These are phyloP conservation scores for Uloborus plumipes DNA, from an alignment of 2,888 invertebrate genomes.

Conservation along the genomic window DNA sequence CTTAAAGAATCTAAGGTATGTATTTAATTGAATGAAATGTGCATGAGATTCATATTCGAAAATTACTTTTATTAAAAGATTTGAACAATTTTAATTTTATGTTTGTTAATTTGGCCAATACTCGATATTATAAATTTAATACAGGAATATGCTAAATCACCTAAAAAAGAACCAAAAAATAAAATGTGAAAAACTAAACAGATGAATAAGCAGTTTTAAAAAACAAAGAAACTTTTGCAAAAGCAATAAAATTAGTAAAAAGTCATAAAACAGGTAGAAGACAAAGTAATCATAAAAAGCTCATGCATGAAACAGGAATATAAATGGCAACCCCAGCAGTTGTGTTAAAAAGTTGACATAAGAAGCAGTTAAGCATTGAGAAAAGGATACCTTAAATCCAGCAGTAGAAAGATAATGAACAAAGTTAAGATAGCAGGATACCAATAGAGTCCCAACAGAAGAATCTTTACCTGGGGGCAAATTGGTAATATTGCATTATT, in stretches of 20 bases:
- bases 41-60: too few relatives aligned
- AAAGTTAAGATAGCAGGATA: constrained; percentile 54
- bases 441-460: constrained; percentile 47
- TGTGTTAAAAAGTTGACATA: too few relatives aligned
- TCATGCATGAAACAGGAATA: constrained; percentile 7
- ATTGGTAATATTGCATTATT: constrained; percentile 24
- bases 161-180: not conserved
- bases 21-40: too few relatives aligned
- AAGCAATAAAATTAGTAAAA: not conserved
- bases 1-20: too few relatives aligned
- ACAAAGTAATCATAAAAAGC: not conserved
- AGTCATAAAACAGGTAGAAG: not conserved
- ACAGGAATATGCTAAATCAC: too few relatives aligned
- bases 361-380: not conserved
- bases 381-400: constrained; percentile 54
- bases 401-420: constrained; percentile 48
- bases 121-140: too few relatives aligned
- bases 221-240: not conserved
- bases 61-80: too few relatives aligned
- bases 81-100: too few relatives aligned
- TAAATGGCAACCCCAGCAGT: constrained; percentile 25
- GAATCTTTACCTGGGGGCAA: constrained; percentile 52
- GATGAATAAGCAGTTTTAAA: not conserved
- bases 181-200: not conserved
- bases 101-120: too few relatives aligned